Base-by-base conservation (phyloP, 1,140 invertebrate species). In the Sycophila sp. region DNA sequence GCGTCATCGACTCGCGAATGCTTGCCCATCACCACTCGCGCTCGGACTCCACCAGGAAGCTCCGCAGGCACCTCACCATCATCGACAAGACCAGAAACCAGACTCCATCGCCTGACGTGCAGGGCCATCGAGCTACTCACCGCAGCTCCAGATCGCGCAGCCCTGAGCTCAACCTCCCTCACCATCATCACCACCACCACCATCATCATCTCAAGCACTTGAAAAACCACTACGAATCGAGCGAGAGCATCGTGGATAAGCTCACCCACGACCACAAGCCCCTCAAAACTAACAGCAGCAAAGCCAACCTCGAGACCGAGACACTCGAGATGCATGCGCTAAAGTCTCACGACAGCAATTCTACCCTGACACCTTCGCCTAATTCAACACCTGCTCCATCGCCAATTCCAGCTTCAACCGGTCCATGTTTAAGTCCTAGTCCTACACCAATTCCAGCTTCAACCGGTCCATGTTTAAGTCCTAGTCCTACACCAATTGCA, bases 1-100 rank as follows among this genome's bases (percentile, higher is more conserved):
- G 73, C 30, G 56, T 80, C n/a, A 85, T 86, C 2, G 85, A 86
- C 15, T 75, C 79, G 0, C 79, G 79, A 49, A 81, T 86, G 84
- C 80, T 86, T 75, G 66, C 58, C 0, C 72, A 75, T 38, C 58
- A 70, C 32, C 34, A 71, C 36, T 38, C 64, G 22, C 55, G 69
- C 22, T 40, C 24, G 2, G 69, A 51, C 2, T 76, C 74, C 0
- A 65, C n/a, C 1, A 32, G 38, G 5, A 38, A 26, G 3, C n/a
- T n/a, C n/a, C 60, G 49, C 17, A 67, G 55, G n/a, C 32, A 63
- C 17, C 1, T 56, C 1, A 2, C 13, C 11, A 15, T 17, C 19
- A 0, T 1, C 7, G 58, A 47, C 26, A 24, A 30, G 5, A n/a
- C n/a, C n/a, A n/a, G n/a, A n/a, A 60, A 69, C 13, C 42, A 24